Percentiles rank a stretch among this genome's conserved stretches.
Evolutionary conservation across 1,140 invertebrate genomes (phyloP).

Genomic region (Danaus plexippus): DNA sequence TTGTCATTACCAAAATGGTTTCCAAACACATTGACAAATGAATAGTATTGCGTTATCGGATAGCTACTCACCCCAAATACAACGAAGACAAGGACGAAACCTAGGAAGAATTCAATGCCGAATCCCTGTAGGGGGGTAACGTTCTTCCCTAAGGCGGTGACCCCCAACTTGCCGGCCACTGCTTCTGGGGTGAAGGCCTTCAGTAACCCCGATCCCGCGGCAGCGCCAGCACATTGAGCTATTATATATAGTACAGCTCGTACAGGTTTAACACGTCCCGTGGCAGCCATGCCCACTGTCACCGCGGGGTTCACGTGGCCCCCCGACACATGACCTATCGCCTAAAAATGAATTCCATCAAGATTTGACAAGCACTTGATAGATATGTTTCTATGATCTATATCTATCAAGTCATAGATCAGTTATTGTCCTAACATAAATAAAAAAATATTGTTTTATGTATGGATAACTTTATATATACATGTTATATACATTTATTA

Average conservation of each 20-base stretch:
- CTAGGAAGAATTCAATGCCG: constrained; percentile 91
- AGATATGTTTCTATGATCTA: no score
- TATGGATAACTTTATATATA: no score
- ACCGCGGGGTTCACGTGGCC: constrained; percentile 95
- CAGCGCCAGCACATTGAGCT: constrained; percentile 87
- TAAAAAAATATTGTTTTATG: no score
- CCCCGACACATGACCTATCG: constrained; percentile 90
- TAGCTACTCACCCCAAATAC: constrained; percentile 84
- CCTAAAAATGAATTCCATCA: constrained; percentile 54
- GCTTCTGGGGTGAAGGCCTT: constrained; percentile 75
- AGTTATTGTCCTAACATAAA: no score
- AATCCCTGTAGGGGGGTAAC: constrained; percentile 83
- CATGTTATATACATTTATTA: no score
- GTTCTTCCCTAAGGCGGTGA: constrained; percentile 73
- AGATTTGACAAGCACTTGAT: no score
- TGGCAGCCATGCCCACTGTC: constrained; percentile 83
- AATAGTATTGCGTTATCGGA: no score
- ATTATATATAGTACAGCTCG: constrained; percentile 85
- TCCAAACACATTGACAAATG: no score
- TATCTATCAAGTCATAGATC: no score
- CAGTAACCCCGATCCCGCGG: constrained; percentile 81
- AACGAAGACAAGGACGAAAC: constrained; percentile 89
- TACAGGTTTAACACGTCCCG: constrained; percentile 83
- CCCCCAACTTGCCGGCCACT: constrained; percentile 74
- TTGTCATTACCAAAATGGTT: no score